A percentile compares a stretch with the other conserved stretches of the same genome.
phyloP scores from a whole-genome alignment of 2,888 invertebrate genomes.

The Lasioglossum calceatum region DNA sequence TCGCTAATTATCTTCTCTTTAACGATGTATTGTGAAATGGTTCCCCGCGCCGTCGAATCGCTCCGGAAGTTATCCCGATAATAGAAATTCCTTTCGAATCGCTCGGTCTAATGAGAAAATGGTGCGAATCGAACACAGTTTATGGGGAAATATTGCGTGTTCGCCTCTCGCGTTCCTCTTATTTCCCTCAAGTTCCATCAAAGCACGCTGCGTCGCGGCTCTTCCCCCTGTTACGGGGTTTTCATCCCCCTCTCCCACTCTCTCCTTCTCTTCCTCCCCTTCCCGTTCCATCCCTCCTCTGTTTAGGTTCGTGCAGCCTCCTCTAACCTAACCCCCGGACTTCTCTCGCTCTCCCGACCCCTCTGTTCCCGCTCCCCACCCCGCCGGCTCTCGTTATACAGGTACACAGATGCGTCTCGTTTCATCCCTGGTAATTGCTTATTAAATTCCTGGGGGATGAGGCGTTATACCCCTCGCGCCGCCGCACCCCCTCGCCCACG shows the following conservation, averaged over 20 bases:
- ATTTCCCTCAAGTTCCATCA: slow-evolving; percentile 49
- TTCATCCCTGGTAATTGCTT: slow-evolving; percentile 82
- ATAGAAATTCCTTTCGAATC: slow-evolving; percentile 13
- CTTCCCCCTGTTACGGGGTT: slow-evolving; percentile 29
- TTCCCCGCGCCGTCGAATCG: not conserved
- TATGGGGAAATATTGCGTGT: slow-evolving; percentile 83
- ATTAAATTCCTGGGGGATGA: slow-evolving; percentile 79
- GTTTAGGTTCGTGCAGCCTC: slow-evolving; percentile 58
- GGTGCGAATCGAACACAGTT: slow-evolving; percentile 75
- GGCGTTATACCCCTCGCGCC: slow-evolving; percentile 55
- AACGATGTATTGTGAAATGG: not conserved
- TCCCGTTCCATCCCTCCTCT: slow-evolving; percentile 40
- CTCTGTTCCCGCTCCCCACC: slow-evolving; percentile 11
- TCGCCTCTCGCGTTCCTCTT: slow-evolving; percentile 51
- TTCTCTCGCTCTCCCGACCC: slow-evolving; percentile 24
- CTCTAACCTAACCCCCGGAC: slow-evolving; percentile 3
- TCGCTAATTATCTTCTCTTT: not conserved
- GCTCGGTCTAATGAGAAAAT: slow-evolving; percentile 58
- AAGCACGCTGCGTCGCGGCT: slow-evolving; percentile 69
- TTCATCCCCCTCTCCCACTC: slow-evolving; percentile 2
- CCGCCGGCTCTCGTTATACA: slow-evolving; percentile 71
- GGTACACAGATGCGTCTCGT: slow-evolving; percentile 81
- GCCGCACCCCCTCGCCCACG: slow-evolving; percentile 37
- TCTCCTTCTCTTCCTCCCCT: not conserved
- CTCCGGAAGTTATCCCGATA: not conserved